Percentiles rank a stretch among this genome's conserved stretches.
Evolutionary conservation across 2,888 invertebrate species (phyloP).

Genomic region (Hirtodrosophila histrioides): DNA sequence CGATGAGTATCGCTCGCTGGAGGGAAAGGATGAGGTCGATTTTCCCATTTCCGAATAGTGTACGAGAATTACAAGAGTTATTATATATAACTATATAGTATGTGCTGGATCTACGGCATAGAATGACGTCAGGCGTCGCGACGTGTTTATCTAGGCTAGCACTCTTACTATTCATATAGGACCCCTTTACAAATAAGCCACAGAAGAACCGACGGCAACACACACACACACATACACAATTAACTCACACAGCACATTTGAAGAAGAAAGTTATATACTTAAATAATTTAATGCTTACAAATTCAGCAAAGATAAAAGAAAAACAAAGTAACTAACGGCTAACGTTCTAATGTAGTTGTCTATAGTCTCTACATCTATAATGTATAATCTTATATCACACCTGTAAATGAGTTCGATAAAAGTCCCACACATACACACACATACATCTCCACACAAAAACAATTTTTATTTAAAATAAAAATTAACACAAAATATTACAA

Average conservation of each 20-base stretch:
- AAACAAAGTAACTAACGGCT: conserved; percentile 35
- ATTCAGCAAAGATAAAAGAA: conserved; percentile 32
- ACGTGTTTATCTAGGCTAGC: conserved; percentile 56
- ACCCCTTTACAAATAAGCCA: conserved; percentile 35
- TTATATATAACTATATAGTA: conserved; percentile 42
- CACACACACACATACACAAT: conserved; percentile 22
- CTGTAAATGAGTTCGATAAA: conserved; percentile 47
- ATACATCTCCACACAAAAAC: conserved; percentile 11
- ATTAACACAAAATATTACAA: conserved; percentile 41
- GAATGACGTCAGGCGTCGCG: conserved; percentile 3
- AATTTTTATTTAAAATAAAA: conserved; percentile 72
- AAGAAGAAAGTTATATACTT: conserved; percentile 63
- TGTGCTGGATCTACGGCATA: conserved; percentile 16
- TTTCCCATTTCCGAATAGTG: conserved; percentile 81
- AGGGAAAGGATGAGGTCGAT: conserved; percentile 83
- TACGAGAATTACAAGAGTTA: conserved; percentile 36
- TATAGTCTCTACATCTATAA: conserved; percentile 49
- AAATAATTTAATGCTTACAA: conserved; percentile 63
- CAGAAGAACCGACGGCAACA: conserved; percentile 33
- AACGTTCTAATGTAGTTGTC: conserved; percentile 66
- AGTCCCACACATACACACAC: conserved; percentile 27
- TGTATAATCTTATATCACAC: conserved; percentile 51
- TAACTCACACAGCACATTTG: conserved; percentile 38
- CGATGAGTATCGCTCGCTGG: conserved; percentile 84
- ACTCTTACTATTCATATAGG: conserved; percentile 60